Conservation (phyloP, 2,113 vertebrate species). For the Equus przewalskii region DNA sequence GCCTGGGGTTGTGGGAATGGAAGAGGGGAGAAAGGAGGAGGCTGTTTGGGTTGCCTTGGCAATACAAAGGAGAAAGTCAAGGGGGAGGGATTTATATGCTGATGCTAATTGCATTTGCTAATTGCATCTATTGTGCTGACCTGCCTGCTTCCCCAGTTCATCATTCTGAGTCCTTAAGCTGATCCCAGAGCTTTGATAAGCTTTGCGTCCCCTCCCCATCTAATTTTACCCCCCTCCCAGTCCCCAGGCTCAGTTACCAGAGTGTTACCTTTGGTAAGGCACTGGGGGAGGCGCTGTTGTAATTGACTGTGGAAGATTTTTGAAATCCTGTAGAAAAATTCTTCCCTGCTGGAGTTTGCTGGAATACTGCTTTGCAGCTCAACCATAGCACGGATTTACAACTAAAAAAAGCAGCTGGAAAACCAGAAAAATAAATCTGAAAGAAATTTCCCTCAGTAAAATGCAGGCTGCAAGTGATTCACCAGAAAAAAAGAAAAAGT, state of each 20-base stretch:
- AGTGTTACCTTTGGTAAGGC: not conserved
- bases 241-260: not conserved
- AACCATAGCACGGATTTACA: conserved; percentile 40
- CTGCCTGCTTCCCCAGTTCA: conserved; percentile 26
- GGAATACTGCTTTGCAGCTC: conserved; percentile 62
- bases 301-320: conserved; percentile 5
- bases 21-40: conserved; percentile 23
- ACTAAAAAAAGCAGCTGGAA: conserved; percentile 51
- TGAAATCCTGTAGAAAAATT: conserved; percentile 45
- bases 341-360: conserved; percentile 34
- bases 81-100: conserved; percentile 51
- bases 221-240: not conserved
- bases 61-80: conserved; percentile 53
- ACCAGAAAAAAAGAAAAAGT: not conserved
- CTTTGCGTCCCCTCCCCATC: not conserved
- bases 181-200: not conserved
- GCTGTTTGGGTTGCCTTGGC: conserved; percentile 72
- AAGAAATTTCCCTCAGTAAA: conserved; percentile 65
- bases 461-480: conserved; percentile 58
- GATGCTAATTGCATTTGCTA: conserved; percentile 75
- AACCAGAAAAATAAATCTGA: conserved; percentile 57
- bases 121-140: conserved; percentile 77
- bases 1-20: not conserved
- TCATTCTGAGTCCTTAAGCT: conserved; percentile 55
- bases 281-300: not conserved